Evolutionary conservation across 2,113 vertebrate species (phyloP).

Genomic region (Mormoops blainvillei): DNA sequence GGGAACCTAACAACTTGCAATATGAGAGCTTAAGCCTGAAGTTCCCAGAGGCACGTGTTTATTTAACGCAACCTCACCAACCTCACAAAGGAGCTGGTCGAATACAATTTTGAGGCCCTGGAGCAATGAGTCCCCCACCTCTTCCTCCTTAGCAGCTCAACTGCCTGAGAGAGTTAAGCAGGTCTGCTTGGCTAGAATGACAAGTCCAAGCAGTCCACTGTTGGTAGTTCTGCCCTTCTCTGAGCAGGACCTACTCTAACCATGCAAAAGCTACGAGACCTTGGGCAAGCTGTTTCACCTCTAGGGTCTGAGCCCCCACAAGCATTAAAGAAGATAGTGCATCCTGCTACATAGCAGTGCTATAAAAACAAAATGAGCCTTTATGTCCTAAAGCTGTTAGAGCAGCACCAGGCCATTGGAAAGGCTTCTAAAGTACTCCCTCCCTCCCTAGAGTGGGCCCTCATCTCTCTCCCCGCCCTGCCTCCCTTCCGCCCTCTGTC

Average conservation of each 20-base stretch:
- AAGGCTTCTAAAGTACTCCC: background rate
- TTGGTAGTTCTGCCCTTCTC: background rate
- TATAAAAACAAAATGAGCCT: background rate
- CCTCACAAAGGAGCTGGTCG: background rate
- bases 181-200: background rate
- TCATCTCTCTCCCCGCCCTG: background rate
- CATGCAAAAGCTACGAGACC: background rate
- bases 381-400: background rate
- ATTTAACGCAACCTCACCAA: background rate
- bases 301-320: background rate
- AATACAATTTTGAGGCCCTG: background rate
- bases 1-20: accelerated
- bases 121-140: background rate
- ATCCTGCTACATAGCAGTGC: background rate
- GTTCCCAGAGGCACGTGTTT: background rate
- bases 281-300: background rate
- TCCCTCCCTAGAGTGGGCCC: background rate
- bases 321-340: background rate
- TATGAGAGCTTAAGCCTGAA: background rate
- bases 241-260: background rate
- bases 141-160: background rate
- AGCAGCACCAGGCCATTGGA: background rate
- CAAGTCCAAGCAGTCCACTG: background rate
- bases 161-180: background rate
- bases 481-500: accelerated